phyloP scores from a whole-genome alignment of 1,140 invertebrate genomes.

The Caenorhabditis brenneri region DNA sequence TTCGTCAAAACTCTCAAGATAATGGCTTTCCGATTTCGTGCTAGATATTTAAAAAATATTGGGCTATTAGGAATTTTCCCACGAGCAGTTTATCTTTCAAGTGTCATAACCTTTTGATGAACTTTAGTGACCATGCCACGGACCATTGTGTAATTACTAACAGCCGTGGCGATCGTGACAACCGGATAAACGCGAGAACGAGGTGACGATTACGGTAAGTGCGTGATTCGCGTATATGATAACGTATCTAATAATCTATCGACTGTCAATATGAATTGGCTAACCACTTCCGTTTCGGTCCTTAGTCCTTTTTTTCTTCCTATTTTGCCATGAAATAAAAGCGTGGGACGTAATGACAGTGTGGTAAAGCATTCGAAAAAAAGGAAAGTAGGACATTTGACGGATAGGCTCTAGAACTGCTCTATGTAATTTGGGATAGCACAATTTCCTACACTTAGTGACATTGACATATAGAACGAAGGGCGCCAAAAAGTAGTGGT shows the following conservation, averaged over 20 bases:
- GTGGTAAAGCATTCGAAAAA: neutral
- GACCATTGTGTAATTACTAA: neutral
- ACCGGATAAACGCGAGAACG: constrained; percentile 7
- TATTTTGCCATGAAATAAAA: neutral
- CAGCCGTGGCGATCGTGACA: constrained; percentile 1
- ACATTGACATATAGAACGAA: neutral
- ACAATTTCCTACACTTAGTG: neutral
- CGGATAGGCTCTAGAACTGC: neutral
- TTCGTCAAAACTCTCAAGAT: too few species aligned
- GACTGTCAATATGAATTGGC: constrained; percentile 12
- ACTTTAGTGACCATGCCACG: too few species aligned
- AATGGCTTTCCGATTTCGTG: too few species aligned
- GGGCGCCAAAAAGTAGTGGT: constrained; percentile 32
- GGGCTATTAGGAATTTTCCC: too few species aligned
- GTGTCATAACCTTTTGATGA: too few species aligned
- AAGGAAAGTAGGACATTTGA: constrained; percentile 22
- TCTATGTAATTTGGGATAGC: constrained; percentile 32
- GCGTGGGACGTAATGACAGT: constrained; percentile 1
- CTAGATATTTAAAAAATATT: too few species aligned
- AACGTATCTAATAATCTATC: constrained; percentile 4
- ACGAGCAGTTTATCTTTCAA: too few species aligned
- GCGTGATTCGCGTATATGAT: neutral
- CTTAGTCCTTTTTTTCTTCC: neutral
- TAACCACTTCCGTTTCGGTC: neutral
- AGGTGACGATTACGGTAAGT: constrained; percentile 16